These are phyloP conservation scores for Ictidomys tridecemlineatus DNA, from an alignment of 2,113 vertebrate species.

Conservation along the genomic window DNA sequence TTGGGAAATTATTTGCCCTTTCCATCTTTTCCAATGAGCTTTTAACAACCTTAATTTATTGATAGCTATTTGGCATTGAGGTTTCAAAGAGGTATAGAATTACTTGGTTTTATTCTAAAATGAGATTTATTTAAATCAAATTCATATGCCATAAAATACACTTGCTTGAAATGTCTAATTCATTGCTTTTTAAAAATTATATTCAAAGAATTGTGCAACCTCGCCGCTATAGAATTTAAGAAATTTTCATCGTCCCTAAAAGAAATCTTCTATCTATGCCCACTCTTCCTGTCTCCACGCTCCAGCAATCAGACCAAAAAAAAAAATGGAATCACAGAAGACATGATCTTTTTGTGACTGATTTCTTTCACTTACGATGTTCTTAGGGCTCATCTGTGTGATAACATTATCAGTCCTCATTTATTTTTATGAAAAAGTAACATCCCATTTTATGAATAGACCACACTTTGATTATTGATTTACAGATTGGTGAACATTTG, in stretches of 20 bases:
- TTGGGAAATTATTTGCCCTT: background rate
- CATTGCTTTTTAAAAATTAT: background rate
- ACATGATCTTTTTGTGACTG: background rate
- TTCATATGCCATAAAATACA: background rate
- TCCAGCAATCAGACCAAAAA: background rate
- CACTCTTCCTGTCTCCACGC: too few relatives aligned
- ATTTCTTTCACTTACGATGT: background rate
- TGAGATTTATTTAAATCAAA: background rate
- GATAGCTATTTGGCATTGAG: background rate
- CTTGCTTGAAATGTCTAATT: background rate
- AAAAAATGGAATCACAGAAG: background rate
- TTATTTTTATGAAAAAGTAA: background rate
- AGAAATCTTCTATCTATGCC: background rate
- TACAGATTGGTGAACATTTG: background rate
- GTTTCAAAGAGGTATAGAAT: background rate
- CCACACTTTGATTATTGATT: background rate
- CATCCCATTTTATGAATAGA: background rate
- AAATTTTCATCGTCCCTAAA: background rate
- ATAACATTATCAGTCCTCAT: too few relatives aligned
- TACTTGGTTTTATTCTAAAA: background rate
- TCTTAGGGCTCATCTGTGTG: background rate
- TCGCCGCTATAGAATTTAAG: background rate
- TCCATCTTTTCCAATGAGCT: background rate
- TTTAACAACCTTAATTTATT: background rate
- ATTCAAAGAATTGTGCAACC: background rate